Base-by-base conservation (phyloP, 2,888 invertebrate species). In the Deilephila elpenor region DNA sequence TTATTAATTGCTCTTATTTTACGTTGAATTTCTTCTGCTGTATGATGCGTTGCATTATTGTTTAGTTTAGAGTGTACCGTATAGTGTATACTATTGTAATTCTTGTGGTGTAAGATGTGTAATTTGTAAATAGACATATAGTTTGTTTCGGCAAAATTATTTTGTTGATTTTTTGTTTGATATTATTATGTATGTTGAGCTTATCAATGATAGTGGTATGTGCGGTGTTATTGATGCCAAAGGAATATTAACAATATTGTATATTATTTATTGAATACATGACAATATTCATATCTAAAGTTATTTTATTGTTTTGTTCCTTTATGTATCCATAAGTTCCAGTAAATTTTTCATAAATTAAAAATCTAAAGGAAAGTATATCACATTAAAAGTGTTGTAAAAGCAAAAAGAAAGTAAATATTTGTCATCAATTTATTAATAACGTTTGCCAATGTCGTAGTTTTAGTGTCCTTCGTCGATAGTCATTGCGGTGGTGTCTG, bases 201-300 rank as follows among this genome's bases (percentile, higher is more conserved):
- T 92, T 85, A 89, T 89, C 85, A 84, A 88, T 90, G 88, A 91
- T 88, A 85, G 88, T 86, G 84, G 83, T 86, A 86, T 84, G 86
- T 83, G 83, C 83, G 83, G 84, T 86, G 82, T 84, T 87, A 86
- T 77, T 85, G 87, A 88, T 86, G 89, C 87, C 89, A 88, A 86
- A 86, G 81, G 82, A 86, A 86, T 86, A 86, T 83, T 85, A 85
- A 83, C 84, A 89, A 86, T 85, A 86, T 84, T 85, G 86, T 84
- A 82, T 76, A 87, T 89, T 90, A 88, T 89, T 91, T 90, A 91
- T 91, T 90, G 85, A 91, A 90, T 91, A 92, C 92, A 92, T 86
- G 86, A 91, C 86, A 90, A 89, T 89, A 91, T 92, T 91, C 89
- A 86, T 89, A 88, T 71, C 71, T 71, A 76, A 71, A 64, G n/a